Conservation (phyloP, 37 sponge, comb jelly and placozoan species). For the Spongilla lacustris region DNA sequence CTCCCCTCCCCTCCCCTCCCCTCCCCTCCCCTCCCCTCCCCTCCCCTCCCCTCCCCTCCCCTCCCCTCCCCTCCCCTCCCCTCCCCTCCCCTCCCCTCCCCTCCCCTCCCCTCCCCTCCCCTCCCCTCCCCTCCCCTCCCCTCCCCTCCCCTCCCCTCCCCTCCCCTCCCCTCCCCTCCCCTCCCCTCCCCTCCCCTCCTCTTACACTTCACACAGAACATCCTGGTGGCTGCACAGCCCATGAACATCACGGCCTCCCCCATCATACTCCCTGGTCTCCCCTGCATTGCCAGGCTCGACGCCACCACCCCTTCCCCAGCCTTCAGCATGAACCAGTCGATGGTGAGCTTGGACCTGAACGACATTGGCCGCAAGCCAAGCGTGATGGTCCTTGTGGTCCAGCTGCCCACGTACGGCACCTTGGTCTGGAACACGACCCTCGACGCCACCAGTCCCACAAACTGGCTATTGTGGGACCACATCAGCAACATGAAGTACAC, state of each 20-base stretch:
- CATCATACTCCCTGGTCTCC: neutral
- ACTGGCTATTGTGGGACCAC: constrained; percentile 5
- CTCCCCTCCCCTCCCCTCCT: neutral
- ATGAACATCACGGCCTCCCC: neutral
- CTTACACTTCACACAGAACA: no score
- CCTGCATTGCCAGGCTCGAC: neutral
- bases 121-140: neutral
- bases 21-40: neutral
- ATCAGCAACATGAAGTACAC: neutral
- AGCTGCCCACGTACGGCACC: neutral
- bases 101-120: neutral
- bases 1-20: neutral
- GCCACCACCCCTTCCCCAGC: neutral
- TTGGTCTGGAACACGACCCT: neutral
- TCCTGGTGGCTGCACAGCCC: neutral
- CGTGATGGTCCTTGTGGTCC: neutral
- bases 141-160: neutral
- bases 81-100: constrained; percentile 2
- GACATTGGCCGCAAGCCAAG: neutral
- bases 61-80: neutral
- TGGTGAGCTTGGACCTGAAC: neutral
- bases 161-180: neutral
- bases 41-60: neutral
- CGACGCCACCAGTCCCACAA: neutral
- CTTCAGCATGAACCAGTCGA: neutral